These are phyloP conservation scores for Vireo altiloquus DNA, from an alignment of 2,113 vertebrate genomes.

Conservation along the genomic window DNA sequence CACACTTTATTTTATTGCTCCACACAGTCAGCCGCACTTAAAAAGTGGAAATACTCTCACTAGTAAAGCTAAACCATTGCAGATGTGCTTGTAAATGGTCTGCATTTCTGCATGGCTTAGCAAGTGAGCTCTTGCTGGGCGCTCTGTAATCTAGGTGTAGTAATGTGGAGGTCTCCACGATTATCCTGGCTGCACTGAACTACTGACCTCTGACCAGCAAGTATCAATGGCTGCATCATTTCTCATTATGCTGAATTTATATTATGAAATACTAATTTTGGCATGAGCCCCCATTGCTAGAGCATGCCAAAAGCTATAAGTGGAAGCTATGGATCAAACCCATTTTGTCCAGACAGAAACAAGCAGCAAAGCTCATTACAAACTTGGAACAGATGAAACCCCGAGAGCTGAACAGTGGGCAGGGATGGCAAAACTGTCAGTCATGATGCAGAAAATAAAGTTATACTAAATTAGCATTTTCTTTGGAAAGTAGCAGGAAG, in stretches of 20 bases:
- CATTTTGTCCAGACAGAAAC: neutral
- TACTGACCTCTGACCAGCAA: neutral
- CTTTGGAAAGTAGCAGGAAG: neutral
- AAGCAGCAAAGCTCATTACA: neutral
- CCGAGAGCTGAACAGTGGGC: neutral
- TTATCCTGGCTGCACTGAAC: neutral
- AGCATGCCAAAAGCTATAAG: neutral
- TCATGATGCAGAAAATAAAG: neutral
- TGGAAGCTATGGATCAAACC: neutral
- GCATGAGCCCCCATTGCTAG: neutral
- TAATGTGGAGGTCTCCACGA: neutral
- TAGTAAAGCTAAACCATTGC: neutral
- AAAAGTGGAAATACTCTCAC: neutral
- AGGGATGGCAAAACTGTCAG: neutral
- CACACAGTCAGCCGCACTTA: neutral
- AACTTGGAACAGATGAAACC: neutral
- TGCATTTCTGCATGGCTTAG: neutral
- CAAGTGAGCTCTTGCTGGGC: fast-evolving
- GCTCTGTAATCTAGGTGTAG: neutral
- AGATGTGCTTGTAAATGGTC: neutral
- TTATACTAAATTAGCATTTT: neutral
- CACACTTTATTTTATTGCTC: neutral
- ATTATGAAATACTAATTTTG: neutral
- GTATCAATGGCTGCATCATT: neutral
- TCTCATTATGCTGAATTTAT: neutral